These are phyloP conservation scores for Parapristionchus giblindavisi DNA, from an alignment of 2,888 invertebrate genomes.

Conservation along the genomic window DNA sequence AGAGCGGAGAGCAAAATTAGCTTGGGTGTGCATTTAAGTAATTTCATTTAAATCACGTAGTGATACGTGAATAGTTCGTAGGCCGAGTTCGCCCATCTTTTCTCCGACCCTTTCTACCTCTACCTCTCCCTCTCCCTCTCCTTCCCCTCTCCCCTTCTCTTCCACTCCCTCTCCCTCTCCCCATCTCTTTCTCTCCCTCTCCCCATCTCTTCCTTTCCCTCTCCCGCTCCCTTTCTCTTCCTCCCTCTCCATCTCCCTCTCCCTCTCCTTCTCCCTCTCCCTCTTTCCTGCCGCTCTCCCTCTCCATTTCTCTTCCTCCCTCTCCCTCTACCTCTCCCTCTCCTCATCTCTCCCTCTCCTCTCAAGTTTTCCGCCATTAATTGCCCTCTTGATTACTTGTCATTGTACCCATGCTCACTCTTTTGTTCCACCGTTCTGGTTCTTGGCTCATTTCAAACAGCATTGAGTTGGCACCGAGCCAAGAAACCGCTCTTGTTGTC, in stretches of 20 bases:
- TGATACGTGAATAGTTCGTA: too few relatives aligned
- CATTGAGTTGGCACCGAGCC: too few relatives aligned
- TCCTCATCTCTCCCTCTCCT: neutral
- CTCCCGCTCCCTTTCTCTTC: too few relatives aligned
- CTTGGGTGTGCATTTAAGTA: too few relatives aligned
- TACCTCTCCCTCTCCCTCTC: conserved; percentile 1
- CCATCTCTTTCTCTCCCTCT: neutral
- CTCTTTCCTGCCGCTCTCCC: too few relatives aligned
- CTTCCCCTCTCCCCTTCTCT: neutral
- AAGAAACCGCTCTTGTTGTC: too few relatives aligned
- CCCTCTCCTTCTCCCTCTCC: too few relatives aligned
- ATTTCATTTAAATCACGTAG: too few relatives aligned
- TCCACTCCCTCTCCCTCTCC: neutral
- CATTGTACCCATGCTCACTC: neutral
- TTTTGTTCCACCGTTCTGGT: neutral
- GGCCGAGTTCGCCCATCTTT: neutral
- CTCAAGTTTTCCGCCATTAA: neutral
- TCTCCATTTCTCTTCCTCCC: neutral
- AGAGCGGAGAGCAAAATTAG: too few relatives aligned
- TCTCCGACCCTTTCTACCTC: neutral
- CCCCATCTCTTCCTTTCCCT: conserved; percentile 9
- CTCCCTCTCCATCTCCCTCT: too few relatives aligned
- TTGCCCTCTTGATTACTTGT: neutral
- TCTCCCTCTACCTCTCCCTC: conserved; percentile 9
- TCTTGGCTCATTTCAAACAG: neutral